Evolutionary conservation across 2,797 vertebrate genomes (phyloP).

Genomic region (Tokudaia tokunoshimensis): DNA sequence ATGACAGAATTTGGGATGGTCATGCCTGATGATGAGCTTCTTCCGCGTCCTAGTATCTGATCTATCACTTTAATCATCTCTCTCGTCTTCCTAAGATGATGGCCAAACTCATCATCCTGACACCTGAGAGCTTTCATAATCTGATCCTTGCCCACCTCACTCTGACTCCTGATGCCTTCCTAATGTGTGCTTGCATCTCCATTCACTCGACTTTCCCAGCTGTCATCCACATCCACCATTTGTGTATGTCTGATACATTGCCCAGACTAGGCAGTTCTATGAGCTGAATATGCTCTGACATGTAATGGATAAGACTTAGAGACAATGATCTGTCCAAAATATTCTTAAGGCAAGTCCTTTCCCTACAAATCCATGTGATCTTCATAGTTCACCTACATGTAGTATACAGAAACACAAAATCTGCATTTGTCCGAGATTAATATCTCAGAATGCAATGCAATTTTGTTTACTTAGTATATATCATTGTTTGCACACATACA

Average conservation of each 20-base stretch:
- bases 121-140: constrained; percentile 70
- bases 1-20: constrained; percentile 71
- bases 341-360: background rate
- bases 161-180: constrained; percentile 53
- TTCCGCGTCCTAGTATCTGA: constrained; percentile 69
- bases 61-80: constrained; percentile 80
- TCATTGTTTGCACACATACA: background rate
- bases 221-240: background rate
- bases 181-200: constrained; percentile 15
- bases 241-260: background rate
- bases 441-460: background rate
- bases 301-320: background rate
- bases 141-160: constrained; percentile 58
- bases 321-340: background rate
- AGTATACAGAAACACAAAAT: background rate
- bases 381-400: background rate
- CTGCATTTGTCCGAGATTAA: background rate
- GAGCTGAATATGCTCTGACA: background rate
- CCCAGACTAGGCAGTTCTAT: background rate
- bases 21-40: constrained; percentile 69
- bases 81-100: constrained; percentile 72
- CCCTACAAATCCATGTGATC: background rate
- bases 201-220: background rate
- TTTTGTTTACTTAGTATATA: background rate
- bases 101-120: constrained; percentile 81